phyloP scores from a whole-genome alignment of 2,113 vertebrate genomes.

The Odontesthes bonariensis region DNA sequence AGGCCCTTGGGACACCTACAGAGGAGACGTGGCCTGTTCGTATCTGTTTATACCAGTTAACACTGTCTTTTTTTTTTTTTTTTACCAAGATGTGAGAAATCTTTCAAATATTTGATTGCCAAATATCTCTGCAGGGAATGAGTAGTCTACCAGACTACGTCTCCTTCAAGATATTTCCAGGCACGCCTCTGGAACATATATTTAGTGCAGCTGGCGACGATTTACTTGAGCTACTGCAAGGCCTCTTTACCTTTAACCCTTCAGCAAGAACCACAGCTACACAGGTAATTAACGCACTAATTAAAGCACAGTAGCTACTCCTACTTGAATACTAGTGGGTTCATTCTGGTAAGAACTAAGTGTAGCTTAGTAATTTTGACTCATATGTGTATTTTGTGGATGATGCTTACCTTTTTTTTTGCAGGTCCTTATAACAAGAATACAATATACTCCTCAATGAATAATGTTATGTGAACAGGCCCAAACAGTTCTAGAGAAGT shows the following conservation, averaged over 20 bases:
- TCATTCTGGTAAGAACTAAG: neutral
- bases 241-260: constrained; percentile 94
- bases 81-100: neutral
- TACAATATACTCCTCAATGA: too few species aligned
- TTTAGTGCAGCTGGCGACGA: constrained; percentile 97
- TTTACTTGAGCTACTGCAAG: constrained; percentile 90
- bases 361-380: too few species aligned
- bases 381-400: too few species aligned
- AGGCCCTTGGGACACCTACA: constrained; percentile 94
- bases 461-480: too few species aligned
- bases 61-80: constrained; percentile 1
- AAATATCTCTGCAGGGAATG: constrained; percentile 86
- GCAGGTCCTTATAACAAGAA: too few species aligned
- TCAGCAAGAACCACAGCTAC: constrained; percentile 89
- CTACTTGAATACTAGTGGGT: neutral
- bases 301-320: neutral
- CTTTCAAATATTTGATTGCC: constrained; percentile 14
- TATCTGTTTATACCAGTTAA: constrained; percentile 18
- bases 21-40: constrained; percentile 97
- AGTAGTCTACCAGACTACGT: constrained; percentile 94
- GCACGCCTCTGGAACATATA: constrained; percentile 94
- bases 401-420: too few species aligned
- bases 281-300: constrained; percentile 83
- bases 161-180: constrained; percentile 94
- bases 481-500: too few species aligned